Base-by-base conservation (phyloP, 37 sponge, comb jelly and placozoan species). In the Oopsacas minuta region DNA sequence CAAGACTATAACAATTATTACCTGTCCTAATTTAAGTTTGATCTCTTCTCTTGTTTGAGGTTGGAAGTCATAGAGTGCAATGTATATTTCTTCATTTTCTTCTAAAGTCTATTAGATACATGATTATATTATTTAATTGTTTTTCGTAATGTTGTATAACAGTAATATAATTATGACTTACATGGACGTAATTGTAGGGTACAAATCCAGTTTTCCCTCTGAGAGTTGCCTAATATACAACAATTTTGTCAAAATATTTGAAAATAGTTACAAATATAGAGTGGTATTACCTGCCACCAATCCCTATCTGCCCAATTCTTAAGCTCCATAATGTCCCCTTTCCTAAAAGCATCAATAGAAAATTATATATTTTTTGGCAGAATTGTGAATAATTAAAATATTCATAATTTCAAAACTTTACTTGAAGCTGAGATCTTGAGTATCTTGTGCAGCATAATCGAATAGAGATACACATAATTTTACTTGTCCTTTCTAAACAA, bases 351-450 rank as follows among this genome's bases (percentile, higher is more conserved):
- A n/a, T n/a, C n/a, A n/a, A n/a, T n/a, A n/a, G n/a, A n/a, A n/a
- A n/a, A n/a, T n/a, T n/a, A n/a, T n/a, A n/a, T n/a, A n/a, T n/a
- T n/a, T n/a, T n/a, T n/a, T n/a, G n/a, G n/a, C n/a, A n/a, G n/a
- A n/a, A n/a, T n/a, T n/a, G n/a, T n/a, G n/a, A n/a, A n/a, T n/a
- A n/a, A n/a, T n/a, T n/a, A n/a, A n/a, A n/a, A n/a, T n/a, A n/a
- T n/a, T n/a, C n/a, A n/a, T 12, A 46, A 46, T 46, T 46, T 46
- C 51, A 17, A 22, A 61, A 61, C 7, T 32, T 42, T 61, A 61
- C 75, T 61, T 61, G 75, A 61, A 61, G 28, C 75, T 61, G 7
- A 61, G 75, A 61, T 61, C 75, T 12, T 61, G 75, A 61, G 75
- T 25, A 61, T 61, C 75, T 61, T 61, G 75, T 61, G 75, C 75